Base-by-base conservation (phyloP, 2,888 invertebrate genomes). In the Mayetiola destructor region DNA sequence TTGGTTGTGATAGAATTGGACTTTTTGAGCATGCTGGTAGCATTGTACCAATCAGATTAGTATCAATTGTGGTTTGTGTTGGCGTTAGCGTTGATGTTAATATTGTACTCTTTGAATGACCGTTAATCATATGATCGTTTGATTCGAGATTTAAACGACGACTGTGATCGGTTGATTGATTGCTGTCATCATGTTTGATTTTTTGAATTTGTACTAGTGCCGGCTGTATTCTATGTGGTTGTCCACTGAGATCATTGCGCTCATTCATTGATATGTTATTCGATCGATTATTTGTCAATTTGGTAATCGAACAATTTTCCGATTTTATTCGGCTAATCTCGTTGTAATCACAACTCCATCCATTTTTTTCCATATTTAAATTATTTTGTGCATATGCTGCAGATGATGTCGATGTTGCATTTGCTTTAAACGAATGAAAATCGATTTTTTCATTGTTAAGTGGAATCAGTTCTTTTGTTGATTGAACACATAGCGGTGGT, bases 1-100 rank as follows among this genome's bases (percentile, higher is more conserved):
- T 87, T 35, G 88, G 88, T 64, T 84, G 84, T 60, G 87, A 85
- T 55, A 88, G 69, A 58, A 88, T 87, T 12, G 88, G 88, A 64
- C 85, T 85, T 63, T 82, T 82, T 59, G 73, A 70, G 60, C 68
- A 65, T 63, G 70, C 58, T n/a, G 59, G 48, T 71, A 14, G 67
- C 67, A 60, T 67, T 59, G 29, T 61, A 18, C 40, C n/a, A n/a
- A 20, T 39, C 12, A 23, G 18, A 39, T 18, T 35, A 9, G 27
- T 48, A 9, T 56, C 56, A 12, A 56, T 21, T 55, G 56, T 56
- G 21, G 56, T 56, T 52, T 37, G 16, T 27, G 48, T 27, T 48
- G 27, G 23, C 23, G 16, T 23, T 37, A 37, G 4, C 37, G 37
- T 12, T 12, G 3, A 37, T 4, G n/a, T 12, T 12, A 37, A 37